These are phyloP conservation scores for Camponotus floridanus DNA, from an alignment of 1,140 invertebrate genomes.

Conservation along the genomic window DNA sequence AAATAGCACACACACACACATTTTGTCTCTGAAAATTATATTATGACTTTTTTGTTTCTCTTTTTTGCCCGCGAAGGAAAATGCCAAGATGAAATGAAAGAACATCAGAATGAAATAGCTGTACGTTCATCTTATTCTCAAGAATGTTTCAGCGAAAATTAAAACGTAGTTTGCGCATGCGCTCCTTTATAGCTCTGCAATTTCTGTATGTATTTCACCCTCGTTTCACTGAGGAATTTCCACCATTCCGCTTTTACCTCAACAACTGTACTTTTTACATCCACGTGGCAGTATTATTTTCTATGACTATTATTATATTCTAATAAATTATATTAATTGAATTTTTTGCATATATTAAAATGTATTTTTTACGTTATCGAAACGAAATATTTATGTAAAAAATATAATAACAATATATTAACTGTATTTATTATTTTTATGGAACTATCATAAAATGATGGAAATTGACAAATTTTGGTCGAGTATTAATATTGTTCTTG, in stretches of 20 bases:
- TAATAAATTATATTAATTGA: conserved; percentile 16
- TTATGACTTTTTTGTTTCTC: not conserved
- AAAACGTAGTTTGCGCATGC: conserved; percentile 19
- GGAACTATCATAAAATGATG: not conserved
- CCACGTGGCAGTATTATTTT: not conserved
- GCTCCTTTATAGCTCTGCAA: not conserved
- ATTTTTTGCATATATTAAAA: not conserved
- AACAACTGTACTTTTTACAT: not conserved
- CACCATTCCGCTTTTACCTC: not conserved
- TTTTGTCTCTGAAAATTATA: conserved; percentile 18
- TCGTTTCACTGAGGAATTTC: conserved; percentile 5
- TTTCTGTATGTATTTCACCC: not conserved
- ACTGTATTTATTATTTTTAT: not conserved
- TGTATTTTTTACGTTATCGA: not conserved
- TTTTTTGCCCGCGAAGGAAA: not conserved
- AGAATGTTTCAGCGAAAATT: conserved; percentile 46
- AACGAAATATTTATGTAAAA: not conserved
- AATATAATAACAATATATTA: not conserved
- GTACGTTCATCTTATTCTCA: not conserved
- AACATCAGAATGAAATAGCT: not conserved
- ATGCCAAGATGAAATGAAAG: not conserved
- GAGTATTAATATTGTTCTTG: not conserved
- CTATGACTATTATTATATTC: too few relatives aligned
- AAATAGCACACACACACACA: not conserved
- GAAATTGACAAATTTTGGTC: not conserved